A percentile compares a stretch with the other conserved stretches of the same genome.
Evolutionary conservation across 2,888 invertebrate species (phyloP).

Genomic region (Cataglyphis cursor): DNA sequence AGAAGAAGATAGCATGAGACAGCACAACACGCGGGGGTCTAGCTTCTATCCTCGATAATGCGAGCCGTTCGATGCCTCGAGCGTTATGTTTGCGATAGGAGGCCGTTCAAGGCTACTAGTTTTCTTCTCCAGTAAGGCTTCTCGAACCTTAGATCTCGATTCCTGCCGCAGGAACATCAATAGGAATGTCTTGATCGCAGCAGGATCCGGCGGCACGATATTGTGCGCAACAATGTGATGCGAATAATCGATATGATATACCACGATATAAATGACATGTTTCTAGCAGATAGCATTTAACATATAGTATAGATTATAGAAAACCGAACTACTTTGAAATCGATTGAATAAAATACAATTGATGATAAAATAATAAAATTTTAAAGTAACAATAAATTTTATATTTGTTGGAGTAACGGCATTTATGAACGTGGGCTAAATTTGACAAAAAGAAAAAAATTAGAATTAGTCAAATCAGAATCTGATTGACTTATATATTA

Average conservation of each 20-base stretch:
- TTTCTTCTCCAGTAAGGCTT: slow-evolving; percentile 53
- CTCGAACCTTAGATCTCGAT: slow-evolving; percentile 55
- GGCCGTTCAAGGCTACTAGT: slow-evolving; percentile 72
- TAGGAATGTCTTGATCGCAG: slow-evolving; percentile 68
- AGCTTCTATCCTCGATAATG: slow-evolving; percentile 59
- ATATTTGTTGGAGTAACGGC: background rate
- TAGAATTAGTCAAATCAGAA: background rate
- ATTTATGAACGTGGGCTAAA: background rate
- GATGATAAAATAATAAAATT: background rate
- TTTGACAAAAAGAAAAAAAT: background rate
- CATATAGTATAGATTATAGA: background rate
- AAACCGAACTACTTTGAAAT: background rate
- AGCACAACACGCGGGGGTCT: slow-evolving; percentile 13
- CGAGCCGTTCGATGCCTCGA: slow-evolving; percentile 60
- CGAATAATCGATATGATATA: slow-evolving; percentile 48
- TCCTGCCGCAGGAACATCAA: slow-evolving; percentile 63
- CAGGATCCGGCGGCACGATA: slow-evolving; percentile 42
- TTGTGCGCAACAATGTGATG: slow-evolving; percentile 57
- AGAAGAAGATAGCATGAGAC: slow-evolving; percentile 29
- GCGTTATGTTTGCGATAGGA: slow-evolving; percentile 69
- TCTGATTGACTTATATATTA: background rate
- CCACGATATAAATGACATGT: slow-evolving; percentile 35
- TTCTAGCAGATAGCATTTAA: slow-evolving; percentile 2
- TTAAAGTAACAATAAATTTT: background rate
- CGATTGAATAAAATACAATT: background rate